Percentiles rank a stretch among this genome's conserved stretches.
phyloP scores from a whole-genome alignment of 2,888 invertebrate genomes.

The Pseudoips prasinana region DNA sequence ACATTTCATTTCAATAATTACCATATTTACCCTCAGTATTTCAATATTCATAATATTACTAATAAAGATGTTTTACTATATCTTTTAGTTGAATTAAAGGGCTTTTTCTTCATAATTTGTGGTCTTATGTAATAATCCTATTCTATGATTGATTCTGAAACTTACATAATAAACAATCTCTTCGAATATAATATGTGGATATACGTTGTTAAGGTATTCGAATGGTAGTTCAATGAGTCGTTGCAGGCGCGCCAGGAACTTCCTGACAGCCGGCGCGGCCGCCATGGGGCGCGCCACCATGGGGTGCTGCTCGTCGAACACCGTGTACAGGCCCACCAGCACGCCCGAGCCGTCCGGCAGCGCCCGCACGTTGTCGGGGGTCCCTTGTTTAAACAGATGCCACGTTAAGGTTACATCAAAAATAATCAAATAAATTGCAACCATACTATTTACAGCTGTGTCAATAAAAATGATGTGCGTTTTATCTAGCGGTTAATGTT shows the following conservation, averaged over 20 bases:
- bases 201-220: constrained; percentile 82
- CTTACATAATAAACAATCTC: constrained; percentile 83
- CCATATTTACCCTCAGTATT: no score
- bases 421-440: neutral
- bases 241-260: constrained; percentile 83
- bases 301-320: constrained; percentile 82
- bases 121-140: no score
- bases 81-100: no score
- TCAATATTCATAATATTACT: no score
- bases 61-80: no score
- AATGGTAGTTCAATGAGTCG: constrained; percentile 84
- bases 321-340: constrained; percentile 82
- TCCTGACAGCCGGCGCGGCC: constrained; percentile 84
- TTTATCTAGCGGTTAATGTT: no score
- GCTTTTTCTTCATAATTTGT: no score
- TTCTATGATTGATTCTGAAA: constrained; percentile 14
- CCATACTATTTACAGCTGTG: constrained; percentile 23
- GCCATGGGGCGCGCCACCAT: constrained; percentile 75
- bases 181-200: constrained; percentile 85
- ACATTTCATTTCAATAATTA: no score
- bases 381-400: constrained; percentile 40
- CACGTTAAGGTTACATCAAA: neutral
- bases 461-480: constrained; percentile 22
- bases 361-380: constrained; percentile 84
- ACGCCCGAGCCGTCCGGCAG: constrained; percentile 85